Conservation (phyloP, 1,140 invertebrate species). For the Armadillidium nasatum region DNA sequence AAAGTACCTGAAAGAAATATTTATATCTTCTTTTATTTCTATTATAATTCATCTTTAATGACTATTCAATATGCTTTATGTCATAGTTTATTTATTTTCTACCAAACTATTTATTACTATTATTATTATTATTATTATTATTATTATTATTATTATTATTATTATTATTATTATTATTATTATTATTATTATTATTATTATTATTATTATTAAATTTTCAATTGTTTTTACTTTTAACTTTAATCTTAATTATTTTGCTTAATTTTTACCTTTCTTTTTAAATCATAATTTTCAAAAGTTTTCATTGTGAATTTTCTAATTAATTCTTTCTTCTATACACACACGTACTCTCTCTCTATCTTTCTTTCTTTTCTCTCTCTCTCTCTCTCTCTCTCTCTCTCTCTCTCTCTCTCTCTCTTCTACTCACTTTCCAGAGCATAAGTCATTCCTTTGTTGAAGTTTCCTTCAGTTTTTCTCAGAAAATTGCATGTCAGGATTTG, state of each 20-base stretch:
- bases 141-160: no score
- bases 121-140: no score
- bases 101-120: no score
- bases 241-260: background rate
- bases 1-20: no score
- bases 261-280: background rate
- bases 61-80: no score
- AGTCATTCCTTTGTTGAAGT: background rate
- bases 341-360: background rate
- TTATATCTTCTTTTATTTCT: no score
- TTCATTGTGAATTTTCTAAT: background rate
- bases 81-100: no score
- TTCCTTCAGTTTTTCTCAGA: background rate
- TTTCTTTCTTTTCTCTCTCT: background rate
- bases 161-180: no score
- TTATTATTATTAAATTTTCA: background rate
- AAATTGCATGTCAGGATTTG: slow-evolving; percentile 12
- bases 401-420: background rate
- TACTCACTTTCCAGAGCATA: background rate
- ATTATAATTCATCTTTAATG: no score
- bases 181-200: no score
- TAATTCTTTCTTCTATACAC: background rate
- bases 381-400: background rate
- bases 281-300: background rate
- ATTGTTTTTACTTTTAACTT: background rate